Conservation (phyloP, 2,888 invertebrate species). For the Corythucha ciliata region DNA sequence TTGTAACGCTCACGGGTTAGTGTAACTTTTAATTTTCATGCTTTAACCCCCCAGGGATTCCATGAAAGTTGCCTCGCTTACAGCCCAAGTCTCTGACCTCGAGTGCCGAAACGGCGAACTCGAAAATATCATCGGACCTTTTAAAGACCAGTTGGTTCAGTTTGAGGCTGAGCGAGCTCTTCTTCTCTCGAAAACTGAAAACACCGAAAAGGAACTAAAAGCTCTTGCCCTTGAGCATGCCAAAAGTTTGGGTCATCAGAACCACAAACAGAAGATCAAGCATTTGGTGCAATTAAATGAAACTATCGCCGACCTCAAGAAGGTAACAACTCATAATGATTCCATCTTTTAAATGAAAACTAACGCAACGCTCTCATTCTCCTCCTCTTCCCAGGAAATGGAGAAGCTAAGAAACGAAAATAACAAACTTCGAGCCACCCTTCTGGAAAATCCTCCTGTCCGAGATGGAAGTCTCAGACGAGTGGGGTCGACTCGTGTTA, state of each 20-base stretch:
- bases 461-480: no score
- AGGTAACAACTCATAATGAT: constrained; percentile 18
- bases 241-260: constrained; percentile 53
- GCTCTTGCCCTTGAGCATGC: constrained; percentile 50
- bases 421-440: constrained; percentile 18
- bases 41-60: constrained; percentile 46
- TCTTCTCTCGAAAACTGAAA: constrained; percentile 41
- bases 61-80: constrained; percentile 48
- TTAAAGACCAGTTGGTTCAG: constrained; percentile 44
- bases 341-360: not conserved
- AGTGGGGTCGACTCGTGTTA: no score
- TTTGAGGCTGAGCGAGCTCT: constrained; percentile 44
- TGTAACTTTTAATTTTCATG: not conserved
- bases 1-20: not conserved
- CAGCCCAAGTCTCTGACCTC: constrained; percentile 43
- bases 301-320: constrained; percentile 25
- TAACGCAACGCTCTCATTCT: not conserved
- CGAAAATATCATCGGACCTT: constrained; percentile 40
- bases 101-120: constrained; percentile 38
- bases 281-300: constrained; percentile 39
- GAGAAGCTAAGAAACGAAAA: constrained; percentile 25
- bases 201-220: constrained; percentile 45
- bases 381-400: constrained; percentile 20
- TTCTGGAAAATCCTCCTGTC: no score
- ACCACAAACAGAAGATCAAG: constrained; percentile 55